Conservation (phyloP, 2,888 invertebrate genomes). For the Pyrocoelia pectoralis region DNA sequence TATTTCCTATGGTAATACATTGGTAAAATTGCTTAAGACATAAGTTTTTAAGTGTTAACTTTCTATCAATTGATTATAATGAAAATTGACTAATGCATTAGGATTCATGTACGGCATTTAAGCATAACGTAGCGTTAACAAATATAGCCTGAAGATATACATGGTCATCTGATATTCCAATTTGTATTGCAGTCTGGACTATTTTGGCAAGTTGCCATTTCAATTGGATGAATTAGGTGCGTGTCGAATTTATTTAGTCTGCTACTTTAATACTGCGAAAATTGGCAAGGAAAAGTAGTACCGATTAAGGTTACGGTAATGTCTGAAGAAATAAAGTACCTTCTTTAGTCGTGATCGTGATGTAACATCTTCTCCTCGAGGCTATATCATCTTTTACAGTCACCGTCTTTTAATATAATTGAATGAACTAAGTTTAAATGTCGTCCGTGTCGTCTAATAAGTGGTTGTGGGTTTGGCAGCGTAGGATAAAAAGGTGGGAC, state of each 20-base stretch:
- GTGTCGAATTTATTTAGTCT: neutral
- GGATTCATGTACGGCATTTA: too few relatives aligned
- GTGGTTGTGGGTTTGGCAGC: slow-evolving; percentile 38
- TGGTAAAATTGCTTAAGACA: too few relatives aligned
- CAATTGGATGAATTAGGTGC: neutral
- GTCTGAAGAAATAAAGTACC: slow-evolving; percentile 2
- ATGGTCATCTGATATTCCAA: too few relatives aligned
- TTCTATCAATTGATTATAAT: neutral
- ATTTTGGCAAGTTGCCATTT: neutral
- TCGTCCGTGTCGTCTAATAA: slow-evolving; percentile 36
- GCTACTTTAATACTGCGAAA: neutral
- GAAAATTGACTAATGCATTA: neutral
- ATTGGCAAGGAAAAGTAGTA: neutral
- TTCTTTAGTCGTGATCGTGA: slow-evolving; percentile 30
- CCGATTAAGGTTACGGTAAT: neutral
- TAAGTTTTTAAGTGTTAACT: neutral
- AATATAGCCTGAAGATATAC: too few relatives aligned
- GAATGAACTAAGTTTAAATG: slow-evolving; percentile 42
- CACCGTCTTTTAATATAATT: slow-evolving; percentile 33
- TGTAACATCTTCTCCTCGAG: slow-evolving; percentile 32
- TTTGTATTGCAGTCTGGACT: neutral
- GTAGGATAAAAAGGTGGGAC: slow-evolving; percentile 40
- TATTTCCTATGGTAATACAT: neutral
- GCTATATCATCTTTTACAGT: slow-evolving; percentile 36
- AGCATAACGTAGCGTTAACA: too few relatives aligned